Conservation (phyloP, 1,140 invertebrate species). For the Parasteatoda tepidariorum region DNA sequence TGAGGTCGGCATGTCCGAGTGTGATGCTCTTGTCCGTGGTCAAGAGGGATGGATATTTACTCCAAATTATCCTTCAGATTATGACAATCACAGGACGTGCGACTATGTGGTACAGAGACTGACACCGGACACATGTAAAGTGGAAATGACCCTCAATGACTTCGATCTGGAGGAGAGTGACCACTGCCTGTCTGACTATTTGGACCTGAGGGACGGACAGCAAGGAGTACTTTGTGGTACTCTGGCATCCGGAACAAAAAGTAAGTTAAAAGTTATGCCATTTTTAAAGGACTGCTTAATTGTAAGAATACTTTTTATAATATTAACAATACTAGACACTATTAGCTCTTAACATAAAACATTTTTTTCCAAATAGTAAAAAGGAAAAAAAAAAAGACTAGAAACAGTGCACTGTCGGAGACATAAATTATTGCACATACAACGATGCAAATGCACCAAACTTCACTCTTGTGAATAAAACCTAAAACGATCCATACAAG, state of each 20-base stretch:
- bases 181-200: slow-evolving; percentile 61
- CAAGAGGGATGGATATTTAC: slow-evolving; percentile 62
- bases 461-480: no score
- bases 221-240: slow-evolving; percentile 57
- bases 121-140: slow-evolving; percentile 51
- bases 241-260: slow-evolving; percentile 62
- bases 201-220: slow-evolving; percentile 55
- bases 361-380: no score
- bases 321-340: no score
- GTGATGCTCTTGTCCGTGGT: slow-evolving; percentile 28
- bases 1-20: slow-evolving; percentile 24
- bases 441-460: no score
- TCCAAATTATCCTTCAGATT: slow-evolving; percentile 63
- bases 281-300: no score
- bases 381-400: no score
- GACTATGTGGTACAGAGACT: slow-evolving; percentile 54
- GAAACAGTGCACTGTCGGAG: no score
- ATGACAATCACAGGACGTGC: slow-evolving; percentile 53
- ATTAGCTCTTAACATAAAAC: no score
- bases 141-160: slow-evolving; percentile 61
- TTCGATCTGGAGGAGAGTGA: slow-evolving; percentile 63
- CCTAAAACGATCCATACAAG: no score
- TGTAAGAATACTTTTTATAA: no score
- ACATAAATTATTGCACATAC: no score
- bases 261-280: slow-evolving; percentile 28